phyloP scores from a whole-genome alignment of 1,140 invertebrate genomes.

The Asbolus verrucosus region DNA sequence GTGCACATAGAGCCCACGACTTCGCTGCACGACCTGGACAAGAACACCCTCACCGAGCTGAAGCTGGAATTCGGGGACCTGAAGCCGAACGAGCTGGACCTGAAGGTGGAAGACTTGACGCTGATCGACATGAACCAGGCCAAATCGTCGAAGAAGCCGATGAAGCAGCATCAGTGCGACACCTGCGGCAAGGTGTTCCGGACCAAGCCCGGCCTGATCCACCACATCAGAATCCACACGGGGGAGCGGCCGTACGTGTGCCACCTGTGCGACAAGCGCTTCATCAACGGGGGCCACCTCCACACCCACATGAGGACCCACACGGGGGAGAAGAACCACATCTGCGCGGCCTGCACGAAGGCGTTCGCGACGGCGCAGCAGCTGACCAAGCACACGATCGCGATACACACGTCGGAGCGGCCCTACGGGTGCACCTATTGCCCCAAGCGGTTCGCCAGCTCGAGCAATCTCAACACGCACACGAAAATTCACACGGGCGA shows the following conservation, averaged over 20 bases:
- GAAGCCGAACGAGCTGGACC: slow-evolving; percentile 44
- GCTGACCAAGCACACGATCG: slow-evolving; percentile 72
- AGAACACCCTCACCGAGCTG: slow-evolving; percentile 48
- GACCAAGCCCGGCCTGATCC: slow-evolving; percentile 61
- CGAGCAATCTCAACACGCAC: slow-evolving; percentile 64
- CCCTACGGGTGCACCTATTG: slow-evolving; percentile 71
- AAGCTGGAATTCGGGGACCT: slow-evolving; percentile 54
- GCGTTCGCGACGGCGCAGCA: slow-evolving; percentile 69
- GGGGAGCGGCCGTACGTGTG: slow-evolving; percentile 73
- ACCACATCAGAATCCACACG: slow-evolving; percentile 68
- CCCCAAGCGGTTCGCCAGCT: slow-evolving; percentile 63
- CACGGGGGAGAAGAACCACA: slow-evolving; percentile 73
- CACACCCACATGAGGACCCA: slow-evolving; percentile 68
- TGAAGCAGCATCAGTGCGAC: slow-evolving; percentile 61
- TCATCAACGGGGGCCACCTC: slow-evolving; percentile 66
- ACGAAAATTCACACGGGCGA: slow-evolving; percentile 71
- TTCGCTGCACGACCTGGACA: slow-evolving; percentile 44
- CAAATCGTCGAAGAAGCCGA: slow-evolving; percentile 47
- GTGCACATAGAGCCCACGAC: slow-evolving; percentile 45
- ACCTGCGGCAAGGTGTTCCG: slow-evolving; percentile 62
- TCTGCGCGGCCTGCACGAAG: slow-evolving; percentile 70
- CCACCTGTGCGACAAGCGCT: slow-evolving; percentile 73
- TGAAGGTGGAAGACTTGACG: slow-evolving; percentile 54
- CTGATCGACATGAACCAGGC: slow-evolving; percentile 29
- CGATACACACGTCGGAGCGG: slow-evolving; percentile 75